phyloP scores from a whole-genome alignment of 1,140 invertebrate genomes.

The Leptinotarsa texana region DNA sequence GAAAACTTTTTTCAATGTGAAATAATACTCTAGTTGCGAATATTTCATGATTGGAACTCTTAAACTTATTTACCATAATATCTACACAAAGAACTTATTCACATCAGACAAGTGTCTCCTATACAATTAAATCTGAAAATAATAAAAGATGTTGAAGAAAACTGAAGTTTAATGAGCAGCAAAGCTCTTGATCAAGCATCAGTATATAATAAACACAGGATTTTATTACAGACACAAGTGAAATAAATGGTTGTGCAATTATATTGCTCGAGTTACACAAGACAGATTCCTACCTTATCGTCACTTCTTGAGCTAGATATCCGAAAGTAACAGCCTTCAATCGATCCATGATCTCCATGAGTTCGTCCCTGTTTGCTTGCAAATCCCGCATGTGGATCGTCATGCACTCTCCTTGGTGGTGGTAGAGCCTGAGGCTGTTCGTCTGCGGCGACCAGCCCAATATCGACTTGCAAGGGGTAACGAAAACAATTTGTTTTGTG shows the following conservation, averaged over 20 bases:
- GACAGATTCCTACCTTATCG: slow-evolving; percentile 55
- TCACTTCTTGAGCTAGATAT: slow-evolving; percentile 74
- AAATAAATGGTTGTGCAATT: slow-evolving; percentile 12
- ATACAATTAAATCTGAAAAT: too few relatives aligned
- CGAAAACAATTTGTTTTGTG: slow-evolving; percentile 83
- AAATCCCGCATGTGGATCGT: slow-evolving; percentile 70
- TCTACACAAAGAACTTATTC: too few relatives aligned
- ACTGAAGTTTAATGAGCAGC: too few relatives aligned
- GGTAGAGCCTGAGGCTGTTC: slow-evolving; percentile 69
- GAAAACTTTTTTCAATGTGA: too few relatives aligned
- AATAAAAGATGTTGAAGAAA: too few relatives aligned
- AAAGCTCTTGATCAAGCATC: too few relatives aligned
- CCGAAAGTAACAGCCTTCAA: slow-evolving; percentile 74
- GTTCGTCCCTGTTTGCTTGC: slow-evolving; percentile 72
- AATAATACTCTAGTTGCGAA: too few relatives aligned
- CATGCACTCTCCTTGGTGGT: slow-evolving; percentile 83
- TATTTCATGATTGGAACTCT: too few relatives aligned
- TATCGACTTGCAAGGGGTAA: slow-evolving; percentile 80
- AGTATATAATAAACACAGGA: too few relatives aligned
- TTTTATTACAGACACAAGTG: too few relatives aligned
- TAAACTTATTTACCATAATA: too few relatives aligned
- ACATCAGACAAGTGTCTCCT: too few relatives aligned
- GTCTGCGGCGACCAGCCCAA: slow-evolving; percentile 63
- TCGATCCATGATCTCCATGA: slow-evolving; percentile 76
- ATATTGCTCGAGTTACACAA: not conserved